Base-by-base conservation (phyloP, 2,888 invertebrate genomes). In the Auanema sp. region DNA sequence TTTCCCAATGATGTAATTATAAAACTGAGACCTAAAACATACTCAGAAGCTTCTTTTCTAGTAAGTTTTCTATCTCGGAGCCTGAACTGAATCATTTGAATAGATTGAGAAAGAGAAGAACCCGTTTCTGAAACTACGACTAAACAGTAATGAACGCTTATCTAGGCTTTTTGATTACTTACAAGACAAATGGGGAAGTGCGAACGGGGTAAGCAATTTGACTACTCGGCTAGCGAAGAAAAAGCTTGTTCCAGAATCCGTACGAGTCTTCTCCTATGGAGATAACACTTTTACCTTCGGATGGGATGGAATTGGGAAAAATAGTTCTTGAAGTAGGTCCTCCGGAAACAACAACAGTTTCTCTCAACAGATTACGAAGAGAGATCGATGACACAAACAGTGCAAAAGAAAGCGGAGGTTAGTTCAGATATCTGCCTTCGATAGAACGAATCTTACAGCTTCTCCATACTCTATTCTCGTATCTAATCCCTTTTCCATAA, bases 61-160 rank as follows among this genome's bases (percentile, higher is more conserved):
- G 49, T 71, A 21, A 16, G 41, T 42, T 14, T 54, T 21, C 33
- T 10, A 23, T 52, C 24, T 52, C 23, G 18, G 25, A 14, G 24
- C 58, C 16, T 44, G 53, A n/a, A 23, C 58, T 24, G 53, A 51
- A 8, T 58, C 52, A 12, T 47, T 5, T 23, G 10, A 14, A 33
- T 16, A 33, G 16, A 40, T n/a, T 16, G 25, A n/a, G 41, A 23
- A 16, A 40, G 66, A 72, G 41, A 71, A 75, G 25, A 79, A 79
- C 49, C 78, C 78, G 3, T 64, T 65, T 33, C 59, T 79, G 10
- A 65, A 64, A 14, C 16, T 79, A 2, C 70, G 64, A 51, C 33
- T 77, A n/a, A 69, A 62, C 49, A 64, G 70, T n/a, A 79, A 79
- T 60, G 78, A 79, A 50, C 67, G 68, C n/a, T 63, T 79, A 8